Evolutionary conservation across 2,113 vertebrate species (phyloP).

Genomic region (Isurus oxyrinchus): DNA sequence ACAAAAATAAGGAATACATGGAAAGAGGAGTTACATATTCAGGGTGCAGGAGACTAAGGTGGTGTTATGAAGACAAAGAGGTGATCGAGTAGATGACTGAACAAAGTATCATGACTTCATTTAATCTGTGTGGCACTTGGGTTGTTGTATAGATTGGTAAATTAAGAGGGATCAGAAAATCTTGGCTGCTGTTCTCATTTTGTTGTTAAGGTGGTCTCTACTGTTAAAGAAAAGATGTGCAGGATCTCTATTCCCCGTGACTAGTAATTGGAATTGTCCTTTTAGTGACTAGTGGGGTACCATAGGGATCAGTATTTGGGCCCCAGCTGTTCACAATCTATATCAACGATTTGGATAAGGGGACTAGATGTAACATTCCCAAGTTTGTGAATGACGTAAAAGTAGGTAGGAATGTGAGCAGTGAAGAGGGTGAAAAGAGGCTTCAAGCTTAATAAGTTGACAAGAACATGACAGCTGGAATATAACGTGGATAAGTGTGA

Average conservation of each 20-base stretch:
- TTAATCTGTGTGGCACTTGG: background rate
- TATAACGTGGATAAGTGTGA: too few species aligned
- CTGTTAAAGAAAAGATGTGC: background rate
- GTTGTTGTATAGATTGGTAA: background rate
- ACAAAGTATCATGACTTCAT: background rate
- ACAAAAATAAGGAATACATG: background rate
- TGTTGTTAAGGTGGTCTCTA: background rate
- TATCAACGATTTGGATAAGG: too few species aligned
- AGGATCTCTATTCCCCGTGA: background rate
- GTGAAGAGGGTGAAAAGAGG: too few species aligned
- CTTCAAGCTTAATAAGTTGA: too few species aligned
- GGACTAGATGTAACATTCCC: too few species aligned
- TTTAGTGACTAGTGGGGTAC: too few species aligned
- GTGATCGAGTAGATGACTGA: background rate
- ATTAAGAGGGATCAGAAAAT: background rate
- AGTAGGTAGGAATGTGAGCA: too few species aligned
- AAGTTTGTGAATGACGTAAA: too few species aligned
- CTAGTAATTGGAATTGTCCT: background rate
- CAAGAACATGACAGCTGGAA: too few species aligned
- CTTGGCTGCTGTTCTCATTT: background rate
- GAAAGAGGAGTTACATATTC: background rate
- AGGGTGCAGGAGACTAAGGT: background rate
- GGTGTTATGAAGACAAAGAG: background rate
- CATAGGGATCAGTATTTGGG: too few species aligned
- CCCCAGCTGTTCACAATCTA: too few species aligned